Base-by-base conservation (phyloP, 2,113 vertebrate genomes). In the Bufo bufo region DNA sequence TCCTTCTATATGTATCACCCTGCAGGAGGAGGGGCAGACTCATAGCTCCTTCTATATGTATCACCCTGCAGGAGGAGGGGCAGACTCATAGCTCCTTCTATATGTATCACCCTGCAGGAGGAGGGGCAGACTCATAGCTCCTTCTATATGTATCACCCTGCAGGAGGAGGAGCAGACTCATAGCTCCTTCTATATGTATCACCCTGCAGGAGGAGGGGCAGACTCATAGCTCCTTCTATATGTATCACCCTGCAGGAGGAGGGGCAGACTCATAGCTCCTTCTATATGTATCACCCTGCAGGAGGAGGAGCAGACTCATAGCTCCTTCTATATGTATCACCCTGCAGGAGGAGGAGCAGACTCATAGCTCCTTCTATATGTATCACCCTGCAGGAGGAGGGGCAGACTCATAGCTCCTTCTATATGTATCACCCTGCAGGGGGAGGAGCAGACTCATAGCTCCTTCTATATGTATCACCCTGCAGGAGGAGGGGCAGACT, bases 211-310 rank as follows among this genome's bases (percentile, higher is more conserved):
- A 9, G 63, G 63, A n/a, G 66, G 23, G 3, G 66, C 20, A 66
- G 66, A 69, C 66, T 69, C 63, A 65, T 65, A 65, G 66, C 23
- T 11, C 66, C 66, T 12, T 9, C 33, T 33, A 33, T 33, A 19
- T 83, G 59, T 65, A 65, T 71, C 82, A 71, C 65, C 63, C 63
- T 77, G 43, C 54, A 77, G 84, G 84, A 13, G 71, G 66, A 43
- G 81, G 85, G n/a, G 63, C 59, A 61, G 63, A n/a, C 63, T 65
- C 74, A n/a, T 69, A 33, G 66, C 66, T 12, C 23, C 66, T 4
- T 10, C 33, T 33, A 33, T 69, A n/a, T 66, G 8, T 66, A 66
- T n/a, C 63, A 66, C 63, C 63, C 63, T 23, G 7, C 20, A 66
- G 20, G 63, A 6, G 63, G 75, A 10, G 47, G 16, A 7, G 50